Evolutionary conservation across 2,113 vertebrate species (phyloP), one percentile per base, ranked within the genome.

Genomic region (Polypterus bichir): DNA sequence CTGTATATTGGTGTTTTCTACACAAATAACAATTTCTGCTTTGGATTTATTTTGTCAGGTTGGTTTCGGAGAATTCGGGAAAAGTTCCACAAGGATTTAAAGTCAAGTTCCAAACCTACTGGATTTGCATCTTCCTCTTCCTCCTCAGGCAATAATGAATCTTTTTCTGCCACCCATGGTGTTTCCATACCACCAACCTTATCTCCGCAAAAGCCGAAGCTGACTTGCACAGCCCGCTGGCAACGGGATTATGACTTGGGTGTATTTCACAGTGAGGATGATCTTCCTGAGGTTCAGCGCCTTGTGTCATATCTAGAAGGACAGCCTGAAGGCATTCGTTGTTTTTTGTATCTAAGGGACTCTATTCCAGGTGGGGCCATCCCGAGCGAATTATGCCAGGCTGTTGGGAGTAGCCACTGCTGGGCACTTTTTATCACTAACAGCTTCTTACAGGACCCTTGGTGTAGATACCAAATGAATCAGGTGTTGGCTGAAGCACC

Each of bases 381-480:
- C 3, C 61, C 81, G 62, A 85, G 90, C 0, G 92, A 95, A 48
- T 77, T 93, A 11, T 92, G 86, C 0, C 70, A 85, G 0, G 91
- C 91, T 0, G 65, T 93, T 55, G 76, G 74, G 7, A 71, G 69
- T 65, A 93, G 94, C 62, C 93, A 97, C 74, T 77, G 92, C 46
- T 85, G 77, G 54, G 86, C 87, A 47, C 69, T 97, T 71, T 77
- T 96, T 0, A 82, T 94, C 64, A 92, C 89, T 0, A 83, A 88
- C 0, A 5, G 72, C 70, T 97, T 95, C 74, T 77, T 93, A 3
- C 66, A 7, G 46, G 91, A 94, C 53, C 83, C 82, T 0, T 95
- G 89, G 90, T 95, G 92, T 79, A 76, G 57, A 52, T 95, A 90
- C 69, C 86, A 93, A 75, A 92, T 94, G 92, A 86, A 94, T 60